Conservation (phyloP, 2,797 vertebrate species). For the Microctenopoma steveboyesi region DNA sequence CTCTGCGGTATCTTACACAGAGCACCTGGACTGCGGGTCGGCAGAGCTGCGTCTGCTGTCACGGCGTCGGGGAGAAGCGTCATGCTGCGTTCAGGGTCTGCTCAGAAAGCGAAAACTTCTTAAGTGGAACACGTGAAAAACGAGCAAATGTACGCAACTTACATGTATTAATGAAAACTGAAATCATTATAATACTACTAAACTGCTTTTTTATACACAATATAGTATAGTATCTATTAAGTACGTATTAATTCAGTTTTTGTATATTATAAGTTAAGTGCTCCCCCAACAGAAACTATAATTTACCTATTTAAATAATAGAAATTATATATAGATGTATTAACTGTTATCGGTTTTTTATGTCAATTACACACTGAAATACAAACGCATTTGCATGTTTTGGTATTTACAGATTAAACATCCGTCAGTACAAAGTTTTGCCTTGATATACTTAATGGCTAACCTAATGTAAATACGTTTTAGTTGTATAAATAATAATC, state of each 20-base stretch:
- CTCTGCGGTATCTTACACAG: constrained; percentile 49
- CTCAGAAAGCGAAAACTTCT: constrained; percentile 3
- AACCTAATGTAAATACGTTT: too few species aligned
- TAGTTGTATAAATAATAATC: neutral
- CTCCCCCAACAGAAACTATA: too few species aligned
- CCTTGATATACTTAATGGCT: neutral
- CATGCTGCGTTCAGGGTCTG: constrained; percentile 42
- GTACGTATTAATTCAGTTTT: neutral
- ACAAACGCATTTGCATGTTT: too few species aligned
- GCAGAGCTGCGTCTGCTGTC: constrained; percentile 54
- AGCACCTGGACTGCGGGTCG: constrained; percentile 79
- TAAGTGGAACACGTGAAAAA: accelerated
- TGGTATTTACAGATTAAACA: neutral
- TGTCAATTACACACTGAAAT: neutral
- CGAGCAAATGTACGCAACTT: too few species aligned
- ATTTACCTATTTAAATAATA: neutral
- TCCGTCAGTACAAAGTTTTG: neutral
- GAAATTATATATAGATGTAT: neutral
- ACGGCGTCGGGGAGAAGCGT: constrained; percentile 64
- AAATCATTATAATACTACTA: neutral
- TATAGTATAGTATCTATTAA: too few species aligned
- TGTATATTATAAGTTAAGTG: neutral
- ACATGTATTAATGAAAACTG: neutral
- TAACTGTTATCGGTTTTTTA: neutral
- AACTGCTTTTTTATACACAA: neutral